These are phyloP conservation scores for Lasioglossum vierecki DNA, from an alignment of 2,888 invertebrate genomes.

Conservation along the genomic window DNA sequence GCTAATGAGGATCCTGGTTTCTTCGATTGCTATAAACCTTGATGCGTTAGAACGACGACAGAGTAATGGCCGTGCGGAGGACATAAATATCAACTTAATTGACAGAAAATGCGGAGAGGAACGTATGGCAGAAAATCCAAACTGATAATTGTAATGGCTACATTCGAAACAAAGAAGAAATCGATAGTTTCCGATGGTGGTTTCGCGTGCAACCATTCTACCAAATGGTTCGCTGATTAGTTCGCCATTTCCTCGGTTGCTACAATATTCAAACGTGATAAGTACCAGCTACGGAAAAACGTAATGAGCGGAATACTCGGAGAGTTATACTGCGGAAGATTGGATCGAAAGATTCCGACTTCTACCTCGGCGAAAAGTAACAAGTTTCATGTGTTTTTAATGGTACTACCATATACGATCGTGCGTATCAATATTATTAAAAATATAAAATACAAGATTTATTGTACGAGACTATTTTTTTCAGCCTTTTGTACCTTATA, in stretches of 20 bases:
- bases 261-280: neutral
- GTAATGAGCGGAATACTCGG: neutral
- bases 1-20: neutral
- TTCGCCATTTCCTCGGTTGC: neutral
- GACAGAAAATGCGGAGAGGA: neutral
- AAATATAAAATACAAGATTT: neutral
- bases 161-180: neutral
- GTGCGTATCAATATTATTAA: neutral
- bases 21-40: neutral
- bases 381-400: neutral
- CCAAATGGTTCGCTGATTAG: neutral
- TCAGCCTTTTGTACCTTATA: too few species aligned
- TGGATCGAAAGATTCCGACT: neutral
- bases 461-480: too few species aligned
- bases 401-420: too few species aligned
- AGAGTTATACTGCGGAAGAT: neutral
- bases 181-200: neutral
- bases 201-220: neutral
- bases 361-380: neutral
- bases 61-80: neutral
- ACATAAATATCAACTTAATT: conserved; percentile 15
- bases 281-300: neutral
- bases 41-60: neutral
- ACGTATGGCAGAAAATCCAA: neutral
- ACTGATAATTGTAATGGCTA: neutral